phyloP scores from a whole-genome alignment of 1,140 invertebrate genomes.

The Brachionus rubens region DNA sequence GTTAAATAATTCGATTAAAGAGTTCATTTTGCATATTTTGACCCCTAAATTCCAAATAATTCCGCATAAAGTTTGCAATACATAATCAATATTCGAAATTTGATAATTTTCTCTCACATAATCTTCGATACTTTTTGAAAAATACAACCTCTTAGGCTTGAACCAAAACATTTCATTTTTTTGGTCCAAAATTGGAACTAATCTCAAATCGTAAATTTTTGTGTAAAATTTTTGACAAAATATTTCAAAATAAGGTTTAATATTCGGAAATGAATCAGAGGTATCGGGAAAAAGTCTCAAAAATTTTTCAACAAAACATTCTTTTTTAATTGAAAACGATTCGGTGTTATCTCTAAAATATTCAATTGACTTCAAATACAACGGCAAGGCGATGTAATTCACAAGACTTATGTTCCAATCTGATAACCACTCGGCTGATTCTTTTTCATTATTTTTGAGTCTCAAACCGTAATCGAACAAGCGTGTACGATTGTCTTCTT shows the following conservation, averaged over 20 bases:
- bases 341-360: not conserved
- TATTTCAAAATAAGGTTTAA: slow-evolving; percentile 11
- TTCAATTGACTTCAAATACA: not conserved
- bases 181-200: not conserved
- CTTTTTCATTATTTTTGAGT: slow-evolving; percentile 6
- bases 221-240: not conserved
- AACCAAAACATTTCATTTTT: slow-evolving; percentile 18
- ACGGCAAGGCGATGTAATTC: not conserved
- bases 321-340: not conserved
- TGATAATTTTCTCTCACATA: not conserved
- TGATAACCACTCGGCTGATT: not conserved
- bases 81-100: too few relatives aligned
- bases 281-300: not conserved
- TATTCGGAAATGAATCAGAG: not conserved
- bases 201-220: not conserved
- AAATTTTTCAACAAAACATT: not conserved
- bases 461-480: slow-evolving; percentile 5
- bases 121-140: not conserved
- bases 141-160: not conserved
- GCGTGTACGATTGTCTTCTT: slow-evolving; percentile 10
- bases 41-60: not conserved
- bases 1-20: not conserved
- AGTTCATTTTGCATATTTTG: not conserved
- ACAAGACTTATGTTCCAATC: slow-evolving; percentile 10
- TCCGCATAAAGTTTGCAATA: not conserved